These are phyloP conservation scores for Celastrina argiolus DNA, from an alignment of 2,888 invertebrate genomes.

Conservation along the genomic window DNA sequence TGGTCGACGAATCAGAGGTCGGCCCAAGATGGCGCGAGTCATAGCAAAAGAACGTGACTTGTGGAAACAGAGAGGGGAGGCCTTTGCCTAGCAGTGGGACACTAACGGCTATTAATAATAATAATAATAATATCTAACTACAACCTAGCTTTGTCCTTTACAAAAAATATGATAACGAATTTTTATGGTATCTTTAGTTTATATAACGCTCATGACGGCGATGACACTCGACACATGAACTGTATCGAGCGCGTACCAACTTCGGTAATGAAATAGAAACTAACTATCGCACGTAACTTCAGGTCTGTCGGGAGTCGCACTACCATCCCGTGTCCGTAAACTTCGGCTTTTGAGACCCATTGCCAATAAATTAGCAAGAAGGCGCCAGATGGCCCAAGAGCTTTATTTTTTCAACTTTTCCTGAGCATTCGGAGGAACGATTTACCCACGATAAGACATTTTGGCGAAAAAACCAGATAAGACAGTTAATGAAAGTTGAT, in stretches of 20 bases:
- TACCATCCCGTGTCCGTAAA: conserved; percentile 26
- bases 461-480: not conserved
- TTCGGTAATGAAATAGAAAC: conserved; percentile 15
- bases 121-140: no score
- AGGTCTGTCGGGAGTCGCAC: conserved; percentile 19
- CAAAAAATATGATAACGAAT: not conserved
- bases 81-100: no score
- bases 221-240: not conserved
- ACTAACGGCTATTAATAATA: no score
- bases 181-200: not conserved
- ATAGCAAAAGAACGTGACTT: no score
- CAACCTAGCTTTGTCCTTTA: no score
- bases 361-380: conserved; percentile 29
- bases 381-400: conserved; percentile 26
- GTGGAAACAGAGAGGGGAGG: no score
- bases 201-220: not conserved
- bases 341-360: conserved; percentile 26
- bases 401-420: conserved; percentile 21
- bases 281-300: conserved; percentile 1
- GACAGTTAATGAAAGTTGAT: conserved; percentile 4
- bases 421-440: not conserved
- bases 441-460: not conserved
- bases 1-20: no score
- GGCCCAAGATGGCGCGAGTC: no score
- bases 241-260: not conserved